Base-by-base conservation (phyloP, 2,113 vertebrate species). In the Clarias batrachus region DNA sequence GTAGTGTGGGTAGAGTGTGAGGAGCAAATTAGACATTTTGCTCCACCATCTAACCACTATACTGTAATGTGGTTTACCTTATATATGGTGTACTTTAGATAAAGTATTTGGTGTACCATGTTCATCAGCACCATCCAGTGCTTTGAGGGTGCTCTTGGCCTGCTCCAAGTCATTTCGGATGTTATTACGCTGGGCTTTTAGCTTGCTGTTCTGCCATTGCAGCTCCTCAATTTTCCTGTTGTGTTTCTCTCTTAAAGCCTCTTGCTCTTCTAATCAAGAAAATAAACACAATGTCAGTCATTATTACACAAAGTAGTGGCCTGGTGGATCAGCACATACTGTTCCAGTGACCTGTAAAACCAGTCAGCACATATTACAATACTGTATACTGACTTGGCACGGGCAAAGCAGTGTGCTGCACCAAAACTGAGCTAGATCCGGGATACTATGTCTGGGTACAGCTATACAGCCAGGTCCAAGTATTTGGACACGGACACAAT, bases 161-260 rank as follows among this genome's bases (percentile, higher is more conserved):
- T 95, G 94, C 17, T 96, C 93, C 59, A 97, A 90, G 83, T 97
- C 96, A 23, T 90, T 80, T 10, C 91, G 92, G 2, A 91, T 91
- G 25, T 85, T 91, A 82, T 93, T 93, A 68, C 96, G 86, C 16
- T 96, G 95, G 88, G 92, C 89, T 93, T 93, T 96, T 77, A 97
- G 92, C 62, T 94, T 93, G 87, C 91, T 92, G 89, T 93, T 94
- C 86, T 91, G 92, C 3, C 90, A 93, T 91, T 95, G 91, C 80
- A 94, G 85, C 89, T 96, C 95, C 87, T 95, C 89, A 0, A 71
- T 93, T 91, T 94, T 93, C 85, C 90, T 92, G 91, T 87, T 90
- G 87, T 94, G 95, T 87, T 93, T 91, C 82, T 85, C 92, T 88
- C 94, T 95, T 86, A 96, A 85, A 84, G 92, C 88, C 90, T 95